Base-by-base conservation (phyloP, 2,797 vertebrate genomes). In the Taeniopygia guttata region DNA sequence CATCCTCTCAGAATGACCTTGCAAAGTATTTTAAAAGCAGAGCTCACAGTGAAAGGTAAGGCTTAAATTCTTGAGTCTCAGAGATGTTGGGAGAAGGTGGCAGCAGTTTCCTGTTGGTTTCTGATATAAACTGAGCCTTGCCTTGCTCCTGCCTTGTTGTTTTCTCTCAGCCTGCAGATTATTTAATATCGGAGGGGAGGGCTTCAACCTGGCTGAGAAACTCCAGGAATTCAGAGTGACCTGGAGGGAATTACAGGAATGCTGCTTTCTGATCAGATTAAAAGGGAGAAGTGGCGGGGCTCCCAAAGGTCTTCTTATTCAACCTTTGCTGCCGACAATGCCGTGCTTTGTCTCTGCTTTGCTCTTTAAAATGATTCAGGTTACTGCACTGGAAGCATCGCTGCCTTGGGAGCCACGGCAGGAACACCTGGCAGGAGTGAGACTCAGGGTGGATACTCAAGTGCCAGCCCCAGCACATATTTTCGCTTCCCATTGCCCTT, bases 231-330 rank as follows among this genome's bases (percentile, higher is more conserved):
- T 97, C 45, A 15, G 82, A 75, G 92, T 85, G 89, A 96, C 95
- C 96, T 89, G 94, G 74, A 90, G 95, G 95, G 92, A 96, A 93
- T 96, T 87, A 76, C 75, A 97, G 93, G 97, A 98, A 97, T 97
- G 97, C 27, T 58, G 95, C 85, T 94, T 34, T 95, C 94, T 92
- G 97, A 96, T 96, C 96, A 77, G 90, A 96, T 97, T 96, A 97
- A 96, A 96, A 96, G 95, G 92, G 92, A 93, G 96, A 96, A 68
- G 89, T 87, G 91, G 94, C 11, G 1, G 52, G 88, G 90, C 94
- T 97, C 96, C 96, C 96, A 93, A 90, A 95, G 92, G 93, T 96
- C 97, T 91, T 97, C 97, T 94, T 93, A 92, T 96, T 97, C 90
- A 94, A 73, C 77, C 49, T 80, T 19, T 55, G 54, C 64, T n/a